These are phyloP conservation scores for Spatulosminthurus flaviceps DNA, from an alignment of 2,888 invertebrate genomes.

Conservation along the genomic window DNA sequence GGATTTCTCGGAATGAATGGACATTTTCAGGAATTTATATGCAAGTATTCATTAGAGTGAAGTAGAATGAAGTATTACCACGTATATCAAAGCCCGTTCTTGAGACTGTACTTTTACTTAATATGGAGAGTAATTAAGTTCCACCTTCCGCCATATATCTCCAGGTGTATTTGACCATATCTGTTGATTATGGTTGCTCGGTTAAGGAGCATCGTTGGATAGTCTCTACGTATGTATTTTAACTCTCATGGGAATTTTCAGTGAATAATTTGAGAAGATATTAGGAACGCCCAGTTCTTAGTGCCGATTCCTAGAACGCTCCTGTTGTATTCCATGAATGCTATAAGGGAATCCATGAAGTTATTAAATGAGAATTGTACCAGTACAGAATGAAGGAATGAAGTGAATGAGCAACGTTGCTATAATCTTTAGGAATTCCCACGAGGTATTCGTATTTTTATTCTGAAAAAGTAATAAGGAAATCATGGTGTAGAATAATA, in stretches of 20 bases:
- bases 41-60: too few relatives aligned
- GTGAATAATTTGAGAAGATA: not conserved
- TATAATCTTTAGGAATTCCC: too few relatives aligned
- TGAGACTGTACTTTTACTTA: too few relatives aligned
- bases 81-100: too few relatives aligned
- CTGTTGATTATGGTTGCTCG: too few relatives aligned
- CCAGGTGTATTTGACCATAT: too few relatives aligned
- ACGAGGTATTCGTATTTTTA: not conserved
- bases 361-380: constrained; percentile 3
- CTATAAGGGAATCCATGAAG: not conserved
- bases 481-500: not conserved
- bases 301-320: not conserved
- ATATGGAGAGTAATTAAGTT: too few relatives aligned
- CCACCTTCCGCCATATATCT: too few relatives aligned
- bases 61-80: too few relatives aligned
- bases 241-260: not conserved
- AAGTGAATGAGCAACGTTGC: not conserved
- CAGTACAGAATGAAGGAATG: not conserved
- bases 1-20: too few relatives aligned
- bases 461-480: not conserved
- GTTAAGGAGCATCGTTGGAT: not conserved
- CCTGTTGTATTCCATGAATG: not conserved
- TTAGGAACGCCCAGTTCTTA: not conserved
- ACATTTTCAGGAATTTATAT: too few relatives aligned
- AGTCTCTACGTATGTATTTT: not conserved